Percentiles rank a stretch among this genome's conserved stretches.
These are phyloP conservation scores for Xanthorhoe spadicearia DNA, from an alignment of 2,888 invertebrate genomes.

Conservation along the genomic window DNA sequence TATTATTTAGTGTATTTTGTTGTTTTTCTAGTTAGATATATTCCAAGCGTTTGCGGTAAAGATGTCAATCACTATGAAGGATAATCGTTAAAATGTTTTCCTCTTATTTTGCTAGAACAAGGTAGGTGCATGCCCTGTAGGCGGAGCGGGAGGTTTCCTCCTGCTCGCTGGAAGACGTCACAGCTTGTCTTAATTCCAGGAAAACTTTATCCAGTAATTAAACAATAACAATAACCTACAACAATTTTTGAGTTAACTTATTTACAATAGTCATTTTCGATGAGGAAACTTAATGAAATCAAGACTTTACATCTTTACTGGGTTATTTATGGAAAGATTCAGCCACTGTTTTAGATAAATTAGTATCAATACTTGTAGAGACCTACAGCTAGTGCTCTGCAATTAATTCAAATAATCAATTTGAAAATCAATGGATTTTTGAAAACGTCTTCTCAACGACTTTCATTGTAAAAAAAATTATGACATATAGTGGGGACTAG, in stretches of 20 bases:
- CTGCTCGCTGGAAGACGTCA: conserved; percentile 2
- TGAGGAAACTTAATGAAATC: not conserved
- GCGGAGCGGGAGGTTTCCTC: conserved; percentile 1
- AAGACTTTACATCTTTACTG: not conserved
- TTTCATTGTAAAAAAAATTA: too few relatives aligned
- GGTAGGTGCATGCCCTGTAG: too few relatives aligned
- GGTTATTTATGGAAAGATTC: not conserved
- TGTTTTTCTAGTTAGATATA: not conserved
- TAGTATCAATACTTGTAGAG: too few relatives aligned
- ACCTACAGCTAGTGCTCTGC: too few relatives aligned
- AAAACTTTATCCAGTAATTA: conserved; percentile 17
- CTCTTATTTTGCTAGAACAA: conserved; percentile 1
- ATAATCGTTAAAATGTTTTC: conserved; percentile 4
- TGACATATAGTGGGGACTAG: too few relatives aligned
- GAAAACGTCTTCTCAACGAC: too few relatives aligned
- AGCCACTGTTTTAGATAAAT: not conserved
- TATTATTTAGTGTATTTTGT: not conserved
- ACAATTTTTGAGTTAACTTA: not conserved
- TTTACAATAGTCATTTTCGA: not conserved
- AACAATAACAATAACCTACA: conserved; percentile 11
- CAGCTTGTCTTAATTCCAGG: conserved; percentile 6
- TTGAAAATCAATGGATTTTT: too few relatives aligned
- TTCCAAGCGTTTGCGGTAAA: not conserved
- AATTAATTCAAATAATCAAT: too few relatives aligned
- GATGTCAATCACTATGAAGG: conserved; percentile 1